Conservation (phyloP, 2,797 vertebrate genomes). For the Anableps anableps region DNA sequence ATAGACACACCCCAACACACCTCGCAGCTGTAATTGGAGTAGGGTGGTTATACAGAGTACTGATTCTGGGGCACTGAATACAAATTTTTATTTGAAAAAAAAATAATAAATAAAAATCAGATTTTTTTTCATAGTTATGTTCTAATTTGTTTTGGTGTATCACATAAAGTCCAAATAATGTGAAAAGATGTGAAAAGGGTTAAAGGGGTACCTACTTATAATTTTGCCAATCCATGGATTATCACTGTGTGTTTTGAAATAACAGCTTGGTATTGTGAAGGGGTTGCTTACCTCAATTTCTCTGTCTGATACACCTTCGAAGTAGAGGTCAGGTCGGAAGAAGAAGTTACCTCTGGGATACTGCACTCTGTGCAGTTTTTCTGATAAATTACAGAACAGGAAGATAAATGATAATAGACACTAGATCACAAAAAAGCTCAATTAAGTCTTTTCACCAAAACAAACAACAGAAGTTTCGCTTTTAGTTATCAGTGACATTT, state of each 20-base stretch:
- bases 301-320: slow-evolving; percentile 84
- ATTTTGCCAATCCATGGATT: neutral
- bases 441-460: neutral
- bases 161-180: neutral
- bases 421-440: neutral
- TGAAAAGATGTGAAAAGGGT: neutral
- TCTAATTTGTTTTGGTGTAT: neutral
- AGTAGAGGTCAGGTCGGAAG: slow-evolving; percentile 91
- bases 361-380: slow-evolving; percentile 90
- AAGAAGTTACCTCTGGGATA: slow-evolving; percentile 57
- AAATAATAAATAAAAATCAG: neutral
- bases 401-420: neutral
- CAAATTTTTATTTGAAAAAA: neutral
- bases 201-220: neutral
- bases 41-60: too few species aligned
- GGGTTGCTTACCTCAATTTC: slow-evolving; percentile 86
- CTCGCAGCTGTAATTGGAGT: too few species aligned
- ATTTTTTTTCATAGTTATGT: neutral
- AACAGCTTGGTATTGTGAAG: neutral
- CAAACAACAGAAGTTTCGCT: neutral
- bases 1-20: too few species aligned
- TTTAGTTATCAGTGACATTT: neutral
- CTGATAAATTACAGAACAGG: slow-evolving; percentile 67
- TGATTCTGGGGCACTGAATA: too few species aligned
- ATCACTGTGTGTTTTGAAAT: neutral